Evolutionary conservation across 2,113 vertebrate species (phyloP).

Genomic region (Chamaea fasciata): DNA sequence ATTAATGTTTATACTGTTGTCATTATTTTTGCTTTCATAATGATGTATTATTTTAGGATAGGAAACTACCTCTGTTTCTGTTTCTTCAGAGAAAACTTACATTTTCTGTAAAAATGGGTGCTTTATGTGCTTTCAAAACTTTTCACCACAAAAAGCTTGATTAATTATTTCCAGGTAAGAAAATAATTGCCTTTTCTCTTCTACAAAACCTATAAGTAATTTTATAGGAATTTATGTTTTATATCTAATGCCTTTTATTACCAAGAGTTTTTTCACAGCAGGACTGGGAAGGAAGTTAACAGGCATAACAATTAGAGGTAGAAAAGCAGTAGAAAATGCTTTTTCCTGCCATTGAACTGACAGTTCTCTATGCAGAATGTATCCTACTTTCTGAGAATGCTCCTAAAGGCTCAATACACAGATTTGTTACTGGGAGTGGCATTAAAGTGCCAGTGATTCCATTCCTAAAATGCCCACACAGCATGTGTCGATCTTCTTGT

Average conservation of each 20-base stretch:
- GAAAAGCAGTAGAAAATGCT: background rate
- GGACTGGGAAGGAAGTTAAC: background rate
- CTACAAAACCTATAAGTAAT: background rate
- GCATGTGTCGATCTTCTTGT: background rate
- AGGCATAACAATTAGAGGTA: background rate
- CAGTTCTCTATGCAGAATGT: background rate
- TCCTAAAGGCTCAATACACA: background rate
- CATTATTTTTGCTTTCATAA: background rate
- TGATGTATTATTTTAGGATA: background rate
- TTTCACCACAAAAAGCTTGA: background rate
- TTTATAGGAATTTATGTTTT: background rate
- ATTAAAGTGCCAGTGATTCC: background rate
- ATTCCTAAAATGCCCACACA: background rate
- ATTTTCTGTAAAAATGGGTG: background rate
- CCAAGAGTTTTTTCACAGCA: background rate
- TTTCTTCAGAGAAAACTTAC: background rate
- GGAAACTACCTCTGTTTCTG: too few relatives aligned
- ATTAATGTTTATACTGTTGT: background rate
- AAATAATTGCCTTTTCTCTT: background rate
- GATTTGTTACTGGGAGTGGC: background rate
- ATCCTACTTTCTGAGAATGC: background rate
- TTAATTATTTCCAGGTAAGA: constrained; percentile 24
- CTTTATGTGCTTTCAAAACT: background rate
- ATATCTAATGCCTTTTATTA: background rate
- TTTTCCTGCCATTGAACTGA: background rate